Conservation (phyloP, 2,113 vertebrate genomes). For the Poeciliopsis turrubarensis region DNA sequence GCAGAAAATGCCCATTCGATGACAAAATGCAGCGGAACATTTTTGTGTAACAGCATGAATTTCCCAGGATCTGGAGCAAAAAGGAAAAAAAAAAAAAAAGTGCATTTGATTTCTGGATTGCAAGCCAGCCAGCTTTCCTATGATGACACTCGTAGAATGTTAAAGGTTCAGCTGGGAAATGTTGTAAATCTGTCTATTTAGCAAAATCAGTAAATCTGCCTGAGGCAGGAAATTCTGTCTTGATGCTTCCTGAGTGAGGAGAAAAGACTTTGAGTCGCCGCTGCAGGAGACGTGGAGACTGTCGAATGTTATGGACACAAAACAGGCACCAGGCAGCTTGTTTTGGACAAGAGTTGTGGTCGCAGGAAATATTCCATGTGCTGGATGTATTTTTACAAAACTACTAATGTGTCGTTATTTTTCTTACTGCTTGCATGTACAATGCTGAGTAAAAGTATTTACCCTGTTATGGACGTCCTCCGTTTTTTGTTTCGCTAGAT, state of each 20-base stretch:
- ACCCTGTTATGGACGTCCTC: no score
- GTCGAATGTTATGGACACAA: neutral
- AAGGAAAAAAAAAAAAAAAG: conserved; percentile 16
- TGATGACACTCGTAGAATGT: conserved; percentile 40
- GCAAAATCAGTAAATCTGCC: conserved; percentile 51
- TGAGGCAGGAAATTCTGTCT: conserved; percentile 26
- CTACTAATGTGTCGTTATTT: neutral
- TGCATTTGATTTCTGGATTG: conserved; percentile 17
- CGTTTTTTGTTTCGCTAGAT: no score
- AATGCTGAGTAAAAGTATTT: no score
- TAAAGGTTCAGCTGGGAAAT: conserved; percentile 43
- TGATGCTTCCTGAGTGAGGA: conserved; percentile 26
- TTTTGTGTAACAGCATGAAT: conserved; percentile 30
- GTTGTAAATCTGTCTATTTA: conserved; percentile 57
- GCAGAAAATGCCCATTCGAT: conserved; percentile 37
- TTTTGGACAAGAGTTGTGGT: neutral
- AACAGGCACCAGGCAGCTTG: neutral
- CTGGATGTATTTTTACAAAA: neutral
- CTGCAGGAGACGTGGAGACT: neutral
- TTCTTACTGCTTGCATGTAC: neutral
- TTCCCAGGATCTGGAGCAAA: conserved; percentile 24
- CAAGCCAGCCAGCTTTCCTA: conserved; percentile 27
- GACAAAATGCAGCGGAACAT: conserved; percentile 38
- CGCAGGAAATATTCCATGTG: no score
- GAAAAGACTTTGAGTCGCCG: conserved; percentile 14